Evolutionary conservation across 1,140 invertebrate species (phyloP).

Genomic region (Microplitis demolitor): DNA sequence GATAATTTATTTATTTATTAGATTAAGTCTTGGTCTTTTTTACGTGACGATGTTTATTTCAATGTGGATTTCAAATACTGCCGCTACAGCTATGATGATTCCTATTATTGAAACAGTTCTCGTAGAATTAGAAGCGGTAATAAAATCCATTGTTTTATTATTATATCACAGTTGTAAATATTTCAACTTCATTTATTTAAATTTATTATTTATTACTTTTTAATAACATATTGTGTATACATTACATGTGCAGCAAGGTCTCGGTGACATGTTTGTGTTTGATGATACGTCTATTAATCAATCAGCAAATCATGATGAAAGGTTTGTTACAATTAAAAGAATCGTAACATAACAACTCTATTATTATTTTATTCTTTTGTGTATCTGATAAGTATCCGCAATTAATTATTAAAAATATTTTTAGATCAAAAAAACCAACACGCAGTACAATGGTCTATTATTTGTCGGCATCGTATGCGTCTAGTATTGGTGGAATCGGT

Average conservation of each 20-base stretch:
- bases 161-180: slow-evolving; percentile 1
- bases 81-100: slow-evolving; percentile 68
- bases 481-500: slow-evolving; percentile 71
- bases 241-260: slow-evolving; percentile 52
- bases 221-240: background rate
- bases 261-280: slow-evolving; percentile 53
- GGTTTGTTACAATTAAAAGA: background rate
- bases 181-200: background rate
- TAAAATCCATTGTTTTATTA: background rate
- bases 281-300: slow-evolving; percentile 28
- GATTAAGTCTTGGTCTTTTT: slow-evolving; percentile 64
- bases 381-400: background rate
- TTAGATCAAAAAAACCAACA: slow-evolving; percentile 51
- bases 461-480: slow-evolving; percentile 69
- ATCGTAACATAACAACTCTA: background rate
- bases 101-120: slow-evolving; percentile 67
- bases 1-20: slow-evolving; percentile 22
- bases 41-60: slow-evolving; percentile 67
- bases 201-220: background rate
- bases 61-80: slow-evolving; percentile 71
- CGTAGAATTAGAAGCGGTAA: slow-evolving; percentile 59
- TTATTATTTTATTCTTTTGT: background rate
- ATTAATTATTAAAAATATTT: slow-evolving; percentile 18
- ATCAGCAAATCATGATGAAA: background rate
- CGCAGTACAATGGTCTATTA: slow-evolving; percentile 61